phyloP scores from a whole-genome alignment of 2,888 invertebrate species.

The Pterostichus madidus region DNA sequence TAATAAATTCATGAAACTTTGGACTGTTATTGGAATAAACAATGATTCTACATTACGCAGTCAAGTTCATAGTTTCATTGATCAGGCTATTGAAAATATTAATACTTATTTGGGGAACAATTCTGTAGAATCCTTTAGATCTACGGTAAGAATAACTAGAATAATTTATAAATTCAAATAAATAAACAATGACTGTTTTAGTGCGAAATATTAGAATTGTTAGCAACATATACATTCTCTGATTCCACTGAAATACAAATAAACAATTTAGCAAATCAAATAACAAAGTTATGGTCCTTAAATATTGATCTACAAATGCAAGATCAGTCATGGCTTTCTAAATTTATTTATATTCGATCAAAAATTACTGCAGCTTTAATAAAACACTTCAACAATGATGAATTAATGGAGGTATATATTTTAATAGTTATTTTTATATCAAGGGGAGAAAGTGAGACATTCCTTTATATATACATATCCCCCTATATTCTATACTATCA shows the following conservation, averaged over 20 bases:
- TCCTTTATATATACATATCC: no score
- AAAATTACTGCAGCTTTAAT: conserved; percentile 37
- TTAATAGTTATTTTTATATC: background rate
- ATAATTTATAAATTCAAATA: conserved; percentile 21
- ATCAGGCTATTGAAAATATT: conserved; percentile 29
- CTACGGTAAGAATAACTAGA: conserved; percentile 32
- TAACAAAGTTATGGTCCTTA: conserved; percentile 32
- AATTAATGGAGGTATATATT: conserved; percentile 33
- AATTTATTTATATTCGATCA: conserved; percentile 22
- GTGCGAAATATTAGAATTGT: conserved; percentile 46
- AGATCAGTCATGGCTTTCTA: conserved; percentile 16
- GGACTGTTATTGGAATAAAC: conserved; percentile 43
- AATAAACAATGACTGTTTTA: conserved; percentile 3
- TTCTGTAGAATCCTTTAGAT: conserved; percentile 5
- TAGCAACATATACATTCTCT: conserved; percentile 33
- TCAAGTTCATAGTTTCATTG: conserved; percentile 18
- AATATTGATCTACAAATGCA: conserved; percentile 31
- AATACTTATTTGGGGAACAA: conserved; percentile 6
- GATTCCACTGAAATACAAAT: background rate
- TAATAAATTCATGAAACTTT: conserved; percentile 32
- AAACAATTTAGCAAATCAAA: conserved; percentile 13
- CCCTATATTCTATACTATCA: no score
- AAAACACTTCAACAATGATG: conserved; percentile 17
- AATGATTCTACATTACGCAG: background rate
- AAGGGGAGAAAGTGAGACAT: no score